Percentiles rank a stretch among this genome's conserved stretches.
Conservation (phyloP, 2,113 vertebrate species). For the Rutilus rutilus region DNA sequence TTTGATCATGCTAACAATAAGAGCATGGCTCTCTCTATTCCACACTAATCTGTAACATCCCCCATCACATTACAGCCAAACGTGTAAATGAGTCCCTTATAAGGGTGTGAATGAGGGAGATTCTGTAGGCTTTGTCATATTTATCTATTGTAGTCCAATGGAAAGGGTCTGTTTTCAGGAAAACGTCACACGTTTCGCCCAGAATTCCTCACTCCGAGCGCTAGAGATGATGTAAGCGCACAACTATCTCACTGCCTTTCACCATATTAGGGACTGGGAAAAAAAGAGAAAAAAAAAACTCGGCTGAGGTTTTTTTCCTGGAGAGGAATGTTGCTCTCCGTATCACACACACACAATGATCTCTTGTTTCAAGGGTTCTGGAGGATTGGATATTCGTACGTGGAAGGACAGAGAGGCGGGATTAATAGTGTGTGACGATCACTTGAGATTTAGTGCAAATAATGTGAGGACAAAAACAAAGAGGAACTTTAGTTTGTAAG, state of each 20-base stretch:
- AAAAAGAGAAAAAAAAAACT: background rate
- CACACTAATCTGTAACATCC: background rate
- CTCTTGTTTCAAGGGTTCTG: background rate
- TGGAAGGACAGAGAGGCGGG: background rate
- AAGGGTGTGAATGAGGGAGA: too few species aligned
- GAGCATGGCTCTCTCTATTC: background rate
- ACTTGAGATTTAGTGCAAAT: background rate
- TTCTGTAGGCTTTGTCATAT: background rate
- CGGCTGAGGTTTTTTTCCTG: too few species aligned
- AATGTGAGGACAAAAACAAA: background rate
- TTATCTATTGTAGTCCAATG: background rate
- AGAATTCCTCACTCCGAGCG: background rate
- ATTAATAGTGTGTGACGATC: background rate
- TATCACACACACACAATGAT: background rate
- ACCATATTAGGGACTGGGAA: conserved; percentile 10
- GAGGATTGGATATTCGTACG: background rate
- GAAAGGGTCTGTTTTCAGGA: background rate
- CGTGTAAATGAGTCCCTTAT: background rate
- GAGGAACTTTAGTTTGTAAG: background rate
- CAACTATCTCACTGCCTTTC: conserved; percentile 15
- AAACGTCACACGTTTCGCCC: background rate
- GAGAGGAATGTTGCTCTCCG: too few species aligned
- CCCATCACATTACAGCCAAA: background rate
- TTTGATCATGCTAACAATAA: background rate
- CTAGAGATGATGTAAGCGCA: background rate